Base-by-base conservation (phyloP, 2,888 invertebrate genomes). In the Cryptus armator region DNA sequence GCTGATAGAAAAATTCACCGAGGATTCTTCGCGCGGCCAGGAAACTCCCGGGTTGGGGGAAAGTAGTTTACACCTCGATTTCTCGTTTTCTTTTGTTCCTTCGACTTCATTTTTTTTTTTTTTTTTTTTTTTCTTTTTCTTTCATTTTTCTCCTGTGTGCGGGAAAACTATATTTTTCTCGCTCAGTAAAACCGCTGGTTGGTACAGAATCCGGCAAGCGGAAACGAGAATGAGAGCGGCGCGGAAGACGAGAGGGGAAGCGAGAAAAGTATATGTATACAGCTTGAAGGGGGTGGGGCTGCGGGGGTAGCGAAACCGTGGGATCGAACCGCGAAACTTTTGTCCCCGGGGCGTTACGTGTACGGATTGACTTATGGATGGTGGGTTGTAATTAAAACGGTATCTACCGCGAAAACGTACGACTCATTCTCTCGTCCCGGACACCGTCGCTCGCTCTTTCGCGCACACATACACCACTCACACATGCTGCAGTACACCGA, bases 311-410 rank as follows among this genome's bases (percentile, higher is more conserved):
- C 29, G 56, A 46, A 56, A 72, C 70, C 24, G 19, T 46, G 68
- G 59, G 87, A 88, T 87, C 89, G 87, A 59, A 88, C 87, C 78
- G 86, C 86, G 84, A 88, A 89, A 92, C 86, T 89, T 86, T 89
- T 89, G 89, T 88, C 89, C 84, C 86, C 59, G 89, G 89, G 87
- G 89, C 81, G 87, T 85, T 85, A 87, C 87, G 86, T 88, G 81
- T 87, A 86, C 83, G 85, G 89, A 91, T 90, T 90, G 91, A 91
- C 90, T 90, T 89, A 89, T 89, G 89, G 88, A 90, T 86, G 87
- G 84, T 79, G 87, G 85, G 87, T 89, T 88, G 89, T 88, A 89
- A 90, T 89, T 91, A 91, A 91, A 91, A 91, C 86, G 86, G 86
- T 88, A 88, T 89, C 89, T 87, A 86, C 84, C 87, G 83, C 86